These are phyloP conservation scores for cattle (Bos taurus) DNA, from an alignment of 2,113 vertebrate species.

Conservation along the genomic window DNA sequence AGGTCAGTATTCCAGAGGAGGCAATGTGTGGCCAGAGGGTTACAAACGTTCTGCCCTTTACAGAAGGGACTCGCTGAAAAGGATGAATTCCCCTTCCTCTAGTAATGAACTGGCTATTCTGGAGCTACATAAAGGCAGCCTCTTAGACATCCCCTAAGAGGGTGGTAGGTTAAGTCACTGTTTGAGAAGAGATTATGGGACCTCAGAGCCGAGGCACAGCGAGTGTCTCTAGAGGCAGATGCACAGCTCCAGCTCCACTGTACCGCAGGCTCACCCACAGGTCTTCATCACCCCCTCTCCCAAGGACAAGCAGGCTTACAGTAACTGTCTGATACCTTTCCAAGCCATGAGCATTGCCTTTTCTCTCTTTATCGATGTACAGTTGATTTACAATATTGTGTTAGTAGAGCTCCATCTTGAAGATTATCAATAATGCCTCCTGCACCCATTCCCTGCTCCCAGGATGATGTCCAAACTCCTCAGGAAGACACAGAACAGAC, in stretches of 20 bases:
- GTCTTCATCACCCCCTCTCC: neutral
- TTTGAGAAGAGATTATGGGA: neutral
- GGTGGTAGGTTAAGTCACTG: neutral
- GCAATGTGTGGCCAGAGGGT: neutral
- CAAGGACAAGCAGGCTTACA: neutral
- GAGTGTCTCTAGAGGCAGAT: neutral
- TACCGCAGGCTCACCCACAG: neutral
- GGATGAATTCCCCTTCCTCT: neutral
- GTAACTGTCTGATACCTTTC: neutral
- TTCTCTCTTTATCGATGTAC: neutral
- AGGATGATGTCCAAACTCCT: neutral
- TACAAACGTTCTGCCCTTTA: neutral
- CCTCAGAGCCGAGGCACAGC: neutral
- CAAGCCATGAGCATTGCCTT: neutral
- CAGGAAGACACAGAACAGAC: neutral
- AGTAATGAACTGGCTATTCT: neutral
- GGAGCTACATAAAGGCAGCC: neutral
- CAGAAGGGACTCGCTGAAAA: neutral
- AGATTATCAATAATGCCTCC: neutral
- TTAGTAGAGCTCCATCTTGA: neutral
- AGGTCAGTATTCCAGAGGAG: neutral
- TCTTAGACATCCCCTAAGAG: neutral
- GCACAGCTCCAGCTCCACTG: neutral
- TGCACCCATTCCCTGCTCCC: neutral
- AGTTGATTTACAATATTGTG: neutral